A percentile compares a stretch with the other conserved stretches of the same genome.
Conservation (phyloP, 2,113 vertebrate genomes). For the Pontoporia blainvillei region DNA sequence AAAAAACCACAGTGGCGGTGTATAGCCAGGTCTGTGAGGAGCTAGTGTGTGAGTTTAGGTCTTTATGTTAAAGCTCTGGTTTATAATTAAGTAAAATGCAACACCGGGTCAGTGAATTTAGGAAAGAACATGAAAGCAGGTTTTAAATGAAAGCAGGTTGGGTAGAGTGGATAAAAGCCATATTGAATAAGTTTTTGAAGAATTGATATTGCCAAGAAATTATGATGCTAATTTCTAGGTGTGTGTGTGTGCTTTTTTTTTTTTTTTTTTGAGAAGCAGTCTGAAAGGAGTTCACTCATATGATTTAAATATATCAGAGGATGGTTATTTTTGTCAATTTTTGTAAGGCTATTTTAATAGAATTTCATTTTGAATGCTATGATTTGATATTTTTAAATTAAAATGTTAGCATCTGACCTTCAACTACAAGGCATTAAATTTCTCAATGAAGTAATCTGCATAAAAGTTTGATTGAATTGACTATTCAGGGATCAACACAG, state of each 20-base stretch:
- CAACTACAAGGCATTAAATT: conserved; percentile 14
- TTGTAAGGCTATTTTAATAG: conserved; percentile 45
- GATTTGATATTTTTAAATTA: conserved; percentile 50
- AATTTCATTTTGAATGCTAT: conserved; percentile 33
- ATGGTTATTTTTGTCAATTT: conserved; percentile 64
- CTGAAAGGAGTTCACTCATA: background rate
- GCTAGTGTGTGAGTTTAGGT: conserved; percentile 38
- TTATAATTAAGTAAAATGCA: conserved; percentile 74
- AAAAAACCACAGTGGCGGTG: conserved; percentile 27
- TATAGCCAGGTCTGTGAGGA: background rate
- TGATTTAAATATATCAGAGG: background rate
- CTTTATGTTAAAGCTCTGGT: conserved; percentile 67
- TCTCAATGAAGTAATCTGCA: background rate
- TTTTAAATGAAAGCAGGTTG: conserved; percentile 61
- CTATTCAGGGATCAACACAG: background rate
- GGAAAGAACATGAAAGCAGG: conserved; percentile 48
- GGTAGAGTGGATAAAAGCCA: conserved; percentile 52
- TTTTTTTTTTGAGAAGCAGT: conserved; percentile 62
- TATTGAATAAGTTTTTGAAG: conserved; percentile 69
- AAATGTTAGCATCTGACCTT: conserved; percentile 40
- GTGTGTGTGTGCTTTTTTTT: background rate
- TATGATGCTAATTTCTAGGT: conserved; percentile 68
- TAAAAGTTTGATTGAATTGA: background rate
- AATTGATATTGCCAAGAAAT: conserved; percentile 68
- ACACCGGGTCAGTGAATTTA: conserved; percentile 52